Evolutionary conservation across 2,797 vertebrate genomes (phyloP).

Genomic region (Otus scops): DNA sequence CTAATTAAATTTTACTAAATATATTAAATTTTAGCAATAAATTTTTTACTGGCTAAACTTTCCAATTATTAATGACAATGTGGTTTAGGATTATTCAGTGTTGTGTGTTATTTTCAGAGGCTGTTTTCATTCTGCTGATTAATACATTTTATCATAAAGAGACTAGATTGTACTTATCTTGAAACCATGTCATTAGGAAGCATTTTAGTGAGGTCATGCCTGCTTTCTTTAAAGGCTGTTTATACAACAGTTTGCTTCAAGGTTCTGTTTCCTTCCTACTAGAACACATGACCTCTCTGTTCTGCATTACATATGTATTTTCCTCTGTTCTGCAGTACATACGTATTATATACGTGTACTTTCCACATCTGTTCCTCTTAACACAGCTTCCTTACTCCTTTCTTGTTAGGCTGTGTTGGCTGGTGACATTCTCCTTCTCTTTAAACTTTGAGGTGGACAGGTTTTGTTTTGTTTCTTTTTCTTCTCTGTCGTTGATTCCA

Average conservation of each 20-base stretch:
- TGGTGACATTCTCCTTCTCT: neutral
- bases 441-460: neutral
- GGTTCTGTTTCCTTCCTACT: neutral
- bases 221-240: conserved; percentile 40
- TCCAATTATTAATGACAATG: neutral
- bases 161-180: neutral
- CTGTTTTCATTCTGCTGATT: neutral
- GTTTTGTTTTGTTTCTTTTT: neutral
- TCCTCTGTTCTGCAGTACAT: too few species aligned
- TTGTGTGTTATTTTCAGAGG: neutral
- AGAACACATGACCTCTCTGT: neutral
- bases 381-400: neutral
- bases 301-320: rapidly evolving
- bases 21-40: neutral
- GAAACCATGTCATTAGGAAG: neutral
- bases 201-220: conserved; percentile 19
- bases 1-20: neutral
- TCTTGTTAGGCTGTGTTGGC: neutral
- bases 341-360: too few species aligned
- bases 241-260: neutral
- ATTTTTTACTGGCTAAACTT: neutral
- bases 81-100: neutral
- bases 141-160: neutral
- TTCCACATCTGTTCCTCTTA: neutral
- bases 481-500: neutral